phyloP scores from a whole-genome alignment of 2,888 invertebrate genomes.

The Leptinotarsa juncta region DNA sequence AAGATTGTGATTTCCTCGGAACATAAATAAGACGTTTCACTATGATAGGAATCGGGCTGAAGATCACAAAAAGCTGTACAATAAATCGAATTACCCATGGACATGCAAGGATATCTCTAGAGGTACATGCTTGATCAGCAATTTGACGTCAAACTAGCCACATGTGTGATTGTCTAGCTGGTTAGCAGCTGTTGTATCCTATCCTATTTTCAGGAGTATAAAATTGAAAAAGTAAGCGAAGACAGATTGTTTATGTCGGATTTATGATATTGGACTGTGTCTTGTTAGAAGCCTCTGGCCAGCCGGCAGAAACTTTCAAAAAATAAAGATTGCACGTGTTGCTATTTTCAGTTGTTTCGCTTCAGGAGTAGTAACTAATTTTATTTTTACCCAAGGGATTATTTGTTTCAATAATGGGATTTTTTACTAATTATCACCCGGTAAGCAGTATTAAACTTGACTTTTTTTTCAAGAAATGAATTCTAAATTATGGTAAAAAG shows the following conservation, averaged over 20 bases:
- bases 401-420: no score
- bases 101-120: slow-evolving; percentile 42
- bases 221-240: slow-evolving; percentile 46
- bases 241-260: slow-evolving; percentile 50
- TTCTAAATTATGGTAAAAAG: no score
- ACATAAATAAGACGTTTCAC: slow-evolving; percentile 4
- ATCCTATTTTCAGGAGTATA: slow-evolving; percentile 52
- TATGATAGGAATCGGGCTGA: neutral
- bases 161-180: slow-evolving; percentile 55
- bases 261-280: slow-evolving; percentile 46
- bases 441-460: no score
- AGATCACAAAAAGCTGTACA: slow-evolving; percentile 39
- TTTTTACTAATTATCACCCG: no score
- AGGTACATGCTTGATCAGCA: slow-evolving; percentile 48
- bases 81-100: slow-evolving; percentile 46
- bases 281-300: neutral
- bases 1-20: neutral
- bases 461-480: no score
- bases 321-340: neutral
- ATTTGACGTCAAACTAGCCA: slow-evolving; percentile 55
- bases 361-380: neutral
- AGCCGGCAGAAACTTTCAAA: neutral
- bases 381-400: neutral
- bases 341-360: neutral
- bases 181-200: slow-evolving; percentile 53